Percentiles rank a stretch among this genome's conserved stretches.
phyloP scores from a whole-genome alignment of 1,140 invertebrate species.

The Anagrus nilaparvatae region DNA sequence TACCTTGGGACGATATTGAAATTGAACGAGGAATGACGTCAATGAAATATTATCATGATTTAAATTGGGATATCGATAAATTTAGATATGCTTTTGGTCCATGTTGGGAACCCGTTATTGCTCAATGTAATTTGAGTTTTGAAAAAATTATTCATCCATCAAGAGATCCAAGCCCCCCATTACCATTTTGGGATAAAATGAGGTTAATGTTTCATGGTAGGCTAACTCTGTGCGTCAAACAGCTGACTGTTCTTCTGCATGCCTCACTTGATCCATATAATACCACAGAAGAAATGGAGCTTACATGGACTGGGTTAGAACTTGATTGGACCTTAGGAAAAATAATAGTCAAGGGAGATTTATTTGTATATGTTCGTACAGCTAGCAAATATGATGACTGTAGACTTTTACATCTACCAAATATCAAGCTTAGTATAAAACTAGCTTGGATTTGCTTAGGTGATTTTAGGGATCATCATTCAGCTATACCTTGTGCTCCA shows the following conservation, averaged over 20 bases:
- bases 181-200: conserved; percentile 98
- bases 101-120: conserved; percentile 97
- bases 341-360: conserved; percentile 40
- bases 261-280: conserved; percentile 97
- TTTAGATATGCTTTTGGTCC: conserved; percentile 91
- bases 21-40: conserved; percentile 84
- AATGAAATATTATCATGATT: conserved; percentile 95
- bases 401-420: conserved; percentile 69
- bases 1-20: conserved; percentile 61
- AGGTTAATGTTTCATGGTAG: conserved; percentile 86
- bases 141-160: conserved; percentile 79
- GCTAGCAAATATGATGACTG: conserved; percentile 99
- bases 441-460: conserved; percentile 86
- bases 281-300: conserved; percentile 97
- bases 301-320: conserved; percentile 84
- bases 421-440: conserved; percentile 75
- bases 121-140: conserved; percentile 87
- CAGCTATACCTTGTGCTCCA: conserved; percentile 92
- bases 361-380: conserved; percentile 82
- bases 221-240: conserved; percentile 74
- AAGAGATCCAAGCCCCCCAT: conserved; percentile 81
- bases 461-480: conserved; percentile 91
- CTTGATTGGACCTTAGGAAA: conserved; percentile 93
- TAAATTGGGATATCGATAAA: conserved; percentile 86
- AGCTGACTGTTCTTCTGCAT: conserved; percentile 81